These are phyloP conservation scores for Ferdinandea cuprea DNA, from an alignment of 2,888 invertebrate genomes.

Conservation along the genomic window DNA sequence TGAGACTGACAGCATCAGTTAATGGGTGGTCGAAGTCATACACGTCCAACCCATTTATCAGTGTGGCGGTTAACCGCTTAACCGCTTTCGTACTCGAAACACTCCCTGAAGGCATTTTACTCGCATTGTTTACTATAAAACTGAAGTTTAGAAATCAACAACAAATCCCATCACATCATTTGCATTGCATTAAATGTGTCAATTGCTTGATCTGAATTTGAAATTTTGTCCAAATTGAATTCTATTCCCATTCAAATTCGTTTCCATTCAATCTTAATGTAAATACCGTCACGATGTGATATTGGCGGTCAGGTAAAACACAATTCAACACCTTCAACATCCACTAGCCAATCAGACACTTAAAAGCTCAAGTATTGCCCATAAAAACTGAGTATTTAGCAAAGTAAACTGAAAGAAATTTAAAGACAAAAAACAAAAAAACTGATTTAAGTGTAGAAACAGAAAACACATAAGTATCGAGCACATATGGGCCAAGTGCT, in stretches of 20 bases:
- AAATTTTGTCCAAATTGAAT: conserved; percentile 16
- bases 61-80: background rate
- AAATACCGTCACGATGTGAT: conserved; percentile 32
- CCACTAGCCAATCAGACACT: conserved; percentile 7
- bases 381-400: conserved; percentile 30
- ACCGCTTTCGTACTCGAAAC: background rate
- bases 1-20: background rate
- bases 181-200: conserved; percentile 37
- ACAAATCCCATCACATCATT: conserved; percentile 23
- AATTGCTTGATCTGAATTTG: conserved; percentile 48
- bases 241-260: conserved; percentile 6
- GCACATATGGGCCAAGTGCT: conserved; percentile 47
- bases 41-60: conserved; percentile 9
- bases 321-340: conserved; percentile 49
- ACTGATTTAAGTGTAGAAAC: background rate
- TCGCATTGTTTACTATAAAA: background rate
- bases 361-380: conserved; percentile 28
- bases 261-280: conserved; percentile 15
- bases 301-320: conserved; percentile 1
- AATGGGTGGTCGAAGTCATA: background rate
- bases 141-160: background rate
- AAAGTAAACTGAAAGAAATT: conserved; percentile 17
- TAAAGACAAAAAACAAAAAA: conserved; percentile 5
- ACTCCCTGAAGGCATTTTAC: conserved; percentile 5
- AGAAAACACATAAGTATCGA: conserved; percentile 2